Evolutionary conservation across 2,797 vertebrate species (phyloP), one percentile per base, ranked within the genome.

Genomic region (Pseudomugil gertrudae): DNA sequence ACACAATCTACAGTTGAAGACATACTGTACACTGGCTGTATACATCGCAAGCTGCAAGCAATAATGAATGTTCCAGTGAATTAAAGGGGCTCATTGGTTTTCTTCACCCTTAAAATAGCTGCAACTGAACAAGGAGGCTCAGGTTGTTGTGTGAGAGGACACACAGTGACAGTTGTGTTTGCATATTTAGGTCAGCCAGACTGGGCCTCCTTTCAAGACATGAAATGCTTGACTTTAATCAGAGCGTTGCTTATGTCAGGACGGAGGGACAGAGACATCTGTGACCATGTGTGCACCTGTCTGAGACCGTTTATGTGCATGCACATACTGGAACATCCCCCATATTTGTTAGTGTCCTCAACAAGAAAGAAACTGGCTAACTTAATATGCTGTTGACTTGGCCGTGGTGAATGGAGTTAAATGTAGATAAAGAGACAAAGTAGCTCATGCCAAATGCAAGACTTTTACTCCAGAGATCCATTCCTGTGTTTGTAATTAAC

Each of bases 101-200:
- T 54, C 53, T 60, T 69, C 32, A 57, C 32, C 33, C 72, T 78
- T 68, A 85, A 84, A 85, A 78, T 78, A 83, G 73, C 66, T 57
- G 69, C 0, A 8, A 69, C 55, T 55, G 58, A 77, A 78, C 61
- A 58, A 72, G 76, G 57, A 43, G 52, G 60, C 75, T 73, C 66
- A 73, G 55, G 76, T 72, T 66, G 81, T 78, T 78, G 74, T 74
- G 69, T 51, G 72, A 68, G 66, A 36, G 64, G 66, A 69, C 75
- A 61, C 67, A 83, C 52, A 78, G 72, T 69, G 57, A 78, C 76
- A 66, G 81, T 80, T 81, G 69, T 79, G 63, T 79, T 56, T 67
- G 68, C 63, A 38, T 69, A 80, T 83, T 84, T 81, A 84, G 85
- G 77, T 79, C 85, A 84, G 60, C 13, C 23, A 21, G 52, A 65